Percentiles rank a stretch among this genome's conserved stretches.
These are phyloP conservation scores for Cistogaster globosa DNA, from an alignment of 2,888 invertebrate species.

Conservation along the genomic window DNA sequence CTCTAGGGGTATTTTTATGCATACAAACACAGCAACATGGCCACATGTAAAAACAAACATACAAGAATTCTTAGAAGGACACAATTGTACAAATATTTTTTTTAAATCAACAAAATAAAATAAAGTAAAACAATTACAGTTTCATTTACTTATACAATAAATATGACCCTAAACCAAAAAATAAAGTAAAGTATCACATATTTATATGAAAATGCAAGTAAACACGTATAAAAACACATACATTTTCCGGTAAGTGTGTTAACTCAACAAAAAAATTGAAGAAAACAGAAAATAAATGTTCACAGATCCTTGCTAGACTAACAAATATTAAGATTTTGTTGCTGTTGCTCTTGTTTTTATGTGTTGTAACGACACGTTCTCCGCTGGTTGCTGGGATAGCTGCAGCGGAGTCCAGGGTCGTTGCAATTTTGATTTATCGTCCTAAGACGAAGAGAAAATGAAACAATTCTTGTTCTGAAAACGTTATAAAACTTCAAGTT, in stretches of 20 bases:
- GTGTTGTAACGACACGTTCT: no score
- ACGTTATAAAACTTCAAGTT: no score
- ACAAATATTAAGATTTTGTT: conserved; percentile 57
- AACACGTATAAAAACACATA: neutral
- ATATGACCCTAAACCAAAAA: conserved; percentile 42
- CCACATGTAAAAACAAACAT: conserved; percentile 11
- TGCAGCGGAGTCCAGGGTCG: no score
- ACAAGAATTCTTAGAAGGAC: neutral
- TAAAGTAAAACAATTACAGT: conserved; percentile 43
- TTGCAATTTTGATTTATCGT: no score
- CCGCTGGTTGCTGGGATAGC: no score
- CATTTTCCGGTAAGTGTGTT: neutral
- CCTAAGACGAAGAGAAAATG: no score
- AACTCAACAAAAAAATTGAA: no score
- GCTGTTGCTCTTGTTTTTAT: conserved; percentile 30
- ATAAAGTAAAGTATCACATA: neutral
- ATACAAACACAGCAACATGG: conserved; percentile 25
- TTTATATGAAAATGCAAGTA: neutral
- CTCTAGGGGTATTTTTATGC: conserved; percentile 51
- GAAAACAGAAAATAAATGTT: conserved; percentile 12
- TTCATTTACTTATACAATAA: conserved; percentile 28
- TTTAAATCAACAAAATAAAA: conserved; percentile 10
- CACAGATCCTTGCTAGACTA: conserved; percentile 49
- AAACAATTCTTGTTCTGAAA: no score
- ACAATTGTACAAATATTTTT: conserved; percentile 10